phyloP scores from a whole-genome alignment of 2,113 vertebrate genomes.

The Zingel zingel region DNA sequence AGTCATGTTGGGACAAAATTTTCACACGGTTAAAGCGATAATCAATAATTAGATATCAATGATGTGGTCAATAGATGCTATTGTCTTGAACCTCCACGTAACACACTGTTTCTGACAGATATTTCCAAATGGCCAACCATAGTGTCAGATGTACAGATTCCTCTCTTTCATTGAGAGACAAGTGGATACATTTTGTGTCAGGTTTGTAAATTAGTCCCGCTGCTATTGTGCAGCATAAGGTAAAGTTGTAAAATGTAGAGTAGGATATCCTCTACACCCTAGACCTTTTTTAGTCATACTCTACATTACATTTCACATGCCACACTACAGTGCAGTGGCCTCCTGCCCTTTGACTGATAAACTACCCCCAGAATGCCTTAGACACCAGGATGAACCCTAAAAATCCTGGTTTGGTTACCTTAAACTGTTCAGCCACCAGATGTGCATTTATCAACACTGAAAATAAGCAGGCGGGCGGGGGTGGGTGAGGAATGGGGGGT shows the following conservation, averaged over 20 bases:
- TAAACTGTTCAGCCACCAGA: constrained; percentile 69
- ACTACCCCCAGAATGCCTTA: constrained; percentile 76
- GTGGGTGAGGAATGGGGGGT: background rate
- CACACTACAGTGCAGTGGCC: constrained; percentile 60
- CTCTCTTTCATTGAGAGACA: constrained; percentile 53
- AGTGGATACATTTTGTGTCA: constrained; percentile 35
- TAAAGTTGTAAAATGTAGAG: constrained; percentile 19
- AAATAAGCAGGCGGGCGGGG: constrained; percentile 19
- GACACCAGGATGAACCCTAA: constrained; percentile 57
- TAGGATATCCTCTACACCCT: constrained; percentile 9
- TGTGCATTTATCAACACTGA: constrained; percentile 75
- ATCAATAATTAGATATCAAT: constrained; percentile 20
- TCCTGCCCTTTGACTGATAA: constrained; percentile 68
- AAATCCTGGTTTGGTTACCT: constrained; percentile 60
- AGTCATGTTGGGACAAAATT: constrained; percentile 8
- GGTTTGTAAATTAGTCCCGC: constrained; percentile 37
- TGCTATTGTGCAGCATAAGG: constrained; percentile 18
- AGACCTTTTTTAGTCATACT: constrained; percentile 15
- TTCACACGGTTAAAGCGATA: constrained; percentile 26
- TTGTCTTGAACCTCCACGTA: constrained; percentile 5
- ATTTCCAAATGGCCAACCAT: constrained; percentile 5
- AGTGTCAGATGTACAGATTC: constrained; percentile 41
- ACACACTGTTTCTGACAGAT: constrained; percentile 32
- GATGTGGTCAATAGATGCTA: constrained; percentile 38
- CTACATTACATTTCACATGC: constrained; percentile 65